Evolutionary conservation across 1,140 invertebrate species (phyloP), one percentile per base, ranked within the genome.

Genomic region (Halyomorpha halys): DNA sequence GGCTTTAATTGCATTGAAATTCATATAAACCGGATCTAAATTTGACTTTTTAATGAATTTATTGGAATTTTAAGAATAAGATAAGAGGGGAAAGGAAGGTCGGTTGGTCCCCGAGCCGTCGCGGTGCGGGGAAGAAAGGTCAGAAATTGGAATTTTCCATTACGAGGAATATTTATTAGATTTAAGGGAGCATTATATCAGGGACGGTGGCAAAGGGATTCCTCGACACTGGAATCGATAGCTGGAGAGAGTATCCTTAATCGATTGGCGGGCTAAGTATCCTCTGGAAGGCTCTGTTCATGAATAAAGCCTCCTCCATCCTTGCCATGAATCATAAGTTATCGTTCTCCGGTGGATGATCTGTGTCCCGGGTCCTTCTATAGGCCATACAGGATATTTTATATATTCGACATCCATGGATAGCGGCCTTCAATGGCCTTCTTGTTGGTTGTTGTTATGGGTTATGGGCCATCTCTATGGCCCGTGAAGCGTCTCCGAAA

Each of bases 1-100:
- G 27, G 27, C 27, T 30, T 8, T 30, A 30, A 30, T 30, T 30
- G 27, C 27, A 47, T 47, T 47, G 18, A 47, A 47, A 47, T 47
- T 47, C 45, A 47, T 47, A n/a, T 47, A 47, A 47, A 47, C 18
- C 45, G 18, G 45, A 47, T n/a, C 3, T 15, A 47, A 47, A 47
- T 47, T 47, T 47, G 45, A 47, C 45, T 47, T 47, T 47, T 47
- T 47, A 47, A 47, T 47, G 45, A n/a, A 30, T 18, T 47, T 47
- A 47, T 47, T 47, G 45, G 45, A 47, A 47, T 47, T 47, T 47
- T 13, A n/a, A 18, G 45, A 18, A 15, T 47, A 47, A 47, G 45
- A 13, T n/a, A 47, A 4, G 45, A 13, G 15, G 45, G 15, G 45
- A 13, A 13, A 47, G 45, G 18, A 47, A n/a, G 2, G 18, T 3